These are phyloP conservation scores for Cettia cetti DNA, from an alignment of 2,113 vertebrate genomes.

Conservation along the genomic window DNA sequence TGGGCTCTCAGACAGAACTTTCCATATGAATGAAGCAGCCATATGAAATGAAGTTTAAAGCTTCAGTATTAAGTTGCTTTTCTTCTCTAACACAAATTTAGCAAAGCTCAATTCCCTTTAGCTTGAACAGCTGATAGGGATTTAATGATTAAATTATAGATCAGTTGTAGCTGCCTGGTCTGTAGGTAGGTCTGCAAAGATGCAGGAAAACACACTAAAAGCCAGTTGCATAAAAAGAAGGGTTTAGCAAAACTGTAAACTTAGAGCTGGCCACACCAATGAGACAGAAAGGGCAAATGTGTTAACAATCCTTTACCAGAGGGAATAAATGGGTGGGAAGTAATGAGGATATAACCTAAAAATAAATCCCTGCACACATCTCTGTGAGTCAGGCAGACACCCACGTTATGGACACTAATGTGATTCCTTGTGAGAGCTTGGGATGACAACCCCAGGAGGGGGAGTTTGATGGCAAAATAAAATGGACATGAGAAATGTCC, in stretches of 20 bases:
- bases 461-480: not conserved
- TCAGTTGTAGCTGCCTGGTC: not conserved
- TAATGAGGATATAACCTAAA: conserved; percentile 17
- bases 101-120: not conserved
- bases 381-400: not conserved
- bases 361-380: not conserved
- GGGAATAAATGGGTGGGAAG: not conserved
- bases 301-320: not conserved
- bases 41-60: not conserved
- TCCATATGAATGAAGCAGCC: not conserved
- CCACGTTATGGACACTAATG: not conserved
- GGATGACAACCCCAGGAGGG: not conserved
- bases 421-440: conserved; percentile 1
- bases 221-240: not conserved
- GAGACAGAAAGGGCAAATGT: not conserved
- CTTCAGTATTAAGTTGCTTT: not conserved
- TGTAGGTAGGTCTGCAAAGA: not conserved
- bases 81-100: not conserved
- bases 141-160: not conserved
- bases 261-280: not conserved
- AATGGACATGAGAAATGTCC: not conserved
- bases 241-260: not conserved
- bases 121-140: not conserved
- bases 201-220: not conserved
- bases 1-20: not conserved